Conservation (phyloP, 2,797 vertebrate species). For the Enteromius fasciolatus region DNA sequence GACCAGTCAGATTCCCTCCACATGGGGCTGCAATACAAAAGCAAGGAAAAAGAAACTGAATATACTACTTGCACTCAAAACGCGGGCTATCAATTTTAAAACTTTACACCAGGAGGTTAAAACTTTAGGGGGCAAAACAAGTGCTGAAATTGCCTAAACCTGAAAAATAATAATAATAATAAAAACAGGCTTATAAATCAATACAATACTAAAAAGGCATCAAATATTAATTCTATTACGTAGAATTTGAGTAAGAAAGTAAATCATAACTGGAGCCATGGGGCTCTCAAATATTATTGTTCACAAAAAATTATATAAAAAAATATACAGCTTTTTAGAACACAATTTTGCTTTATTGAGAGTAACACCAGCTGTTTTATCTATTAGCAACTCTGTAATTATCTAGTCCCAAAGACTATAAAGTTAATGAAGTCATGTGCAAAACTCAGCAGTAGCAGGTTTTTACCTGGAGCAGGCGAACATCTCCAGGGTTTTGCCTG, state of each 20-base stretch:
- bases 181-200: not conserved
- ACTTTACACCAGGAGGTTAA: not conserved
- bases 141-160: not conserved
- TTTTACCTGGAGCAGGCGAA: conserved; percentile 46
- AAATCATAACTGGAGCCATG: not conserved
- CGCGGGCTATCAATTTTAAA: not conserved
- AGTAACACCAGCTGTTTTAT: not conserved
- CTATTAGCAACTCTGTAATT: not conserved
- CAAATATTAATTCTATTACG: not conserved
- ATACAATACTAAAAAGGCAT: not conserved
- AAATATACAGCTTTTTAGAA: not conserved
- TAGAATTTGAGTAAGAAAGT: not conserved
- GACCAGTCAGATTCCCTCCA: conserved; percentile 90
- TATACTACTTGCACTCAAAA: conserved; percentile 1
- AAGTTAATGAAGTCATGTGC: not conserved
- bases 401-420: not conserved
- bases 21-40: conserved; percentile 84
- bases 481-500: conserved; percentile 43
- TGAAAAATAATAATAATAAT: no score
- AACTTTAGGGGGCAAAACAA: not conserved
- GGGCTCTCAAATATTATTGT: not conserved
- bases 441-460: conserved; percentile 10
- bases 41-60: not conserved
- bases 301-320: not conserved
- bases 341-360: not conserved